Evolutionary conservation across 2,113 vertebrate species (phyloP), one percentile per base, ranked within the genome.

Genomic region (Cyprinodon brontotheroides): DNA sequence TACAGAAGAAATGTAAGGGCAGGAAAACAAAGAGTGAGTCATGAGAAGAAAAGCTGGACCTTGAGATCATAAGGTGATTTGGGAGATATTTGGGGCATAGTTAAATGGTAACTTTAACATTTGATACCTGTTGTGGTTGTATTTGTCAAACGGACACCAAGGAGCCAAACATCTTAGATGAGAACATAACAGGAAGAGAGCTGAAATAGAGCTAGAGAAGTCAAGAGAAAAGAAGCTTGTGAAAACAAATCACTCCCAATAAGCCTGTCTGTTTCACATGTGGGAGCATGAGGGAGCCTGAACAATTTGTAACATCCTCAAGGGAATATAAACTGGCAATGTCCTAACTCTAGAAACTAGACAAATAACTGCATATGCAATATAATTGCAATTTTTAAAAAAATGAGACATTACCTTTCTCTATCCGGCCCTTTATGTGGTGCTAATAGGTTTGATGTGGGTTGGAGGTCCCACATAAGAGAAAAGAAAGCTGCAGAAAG

Each of bases 271-370:
- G 61, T 59, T 75, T 69, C 68, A 60, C 47, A 76, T 65, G 65
- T 4, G 61, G 53, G 48, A 43, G 38, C 68, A 73, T 39, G 73
- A 60, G 36, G 57, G 65, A 74, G 71, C 63, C 61, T 64, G 36
- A 75, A 81, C 72, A 83, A 85, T 86, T 82, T 78, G 72, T 48
- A 70, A 68, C 73, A 72, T 79, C 74, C 57, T 75, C 68, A 67
- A n/a, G 50, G 17, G 17, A 57, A 57, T 57, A 57, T 57, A 17
- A 57, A 65, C 65, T 48, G 65, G 60, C 63, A 68, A 40, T 61
- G 78, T 83, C 78, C 75, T 75, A 14, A 77, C 81, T 87, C 75
- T 50, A 4, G 11, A 45, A 75, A 40, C 29, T 29, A 29, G 29
- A 29, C 29, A 29, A 29, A 29, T 29, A 29, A 29, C 29, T 29